A percentile compares a stretch with the other conserved stretches of the same genome.
Evolutionary conservation across 2,797 vertebrate genomes (phyloP).

Genomic region (Pachyuromys duprasi): DNA sequence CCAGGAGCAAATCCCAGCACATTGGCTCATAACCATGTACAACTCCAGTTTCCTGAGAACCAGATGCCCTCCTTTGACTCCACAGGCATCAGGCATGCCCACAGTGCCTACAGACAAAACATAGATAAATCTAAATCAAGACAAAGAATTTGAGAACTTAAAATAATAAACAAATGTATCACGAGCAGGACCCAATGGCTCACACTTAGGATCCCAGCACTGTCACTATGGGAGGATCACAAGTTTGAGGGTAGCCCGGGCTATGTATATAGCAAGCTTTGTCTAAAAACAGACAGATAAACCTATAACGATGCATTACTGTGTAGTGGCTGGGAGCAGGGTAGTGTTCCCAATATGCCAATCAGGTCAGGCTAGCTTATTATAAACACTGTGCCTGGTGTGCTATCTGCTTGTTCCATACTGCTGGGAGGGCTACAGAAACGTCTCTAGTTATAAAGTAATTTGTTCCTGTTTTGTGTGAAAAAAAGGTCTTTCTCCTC

Average conservation of each 20-base stretch:
- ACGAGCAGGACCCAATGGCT: not conserved
- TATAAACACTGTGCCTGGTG: slow-evolving; percentile 2
- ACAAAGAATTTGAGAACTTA: not conserved
- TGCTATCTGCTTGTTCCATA: not conserved
- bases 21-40: not conserved
- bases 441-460: not conserved
- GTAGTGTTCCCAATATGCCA: slow-evolving; percentile 10
- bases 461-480: not conserved
- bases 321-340: not conserved
- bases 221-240: not conserved
- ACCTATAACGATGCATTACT: not conserved
- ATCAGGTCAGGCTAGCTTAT: not conserved
- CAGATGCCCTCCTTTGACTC: not conserved
- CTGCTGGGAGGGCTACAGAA: slow-evolving; percentile 15
- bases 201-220: not conserved
- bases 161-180: not conserved
- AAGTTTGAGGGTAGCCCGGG: not conserved
- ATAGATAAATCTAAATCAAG: not conserved
- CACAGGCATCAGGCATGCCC: not conserved
- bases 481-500: not conserved
- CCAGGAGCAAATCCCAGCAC: not conserved
- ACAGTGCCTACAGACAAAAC: not conserved
- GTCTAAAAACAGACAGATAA: not conserved
- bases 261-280: not conserved
- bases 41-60: not conserved